phyloP scores from a whole-genome alignment of 2,888 invertebrate species.

The Eretmocerus hayati region DNA sequence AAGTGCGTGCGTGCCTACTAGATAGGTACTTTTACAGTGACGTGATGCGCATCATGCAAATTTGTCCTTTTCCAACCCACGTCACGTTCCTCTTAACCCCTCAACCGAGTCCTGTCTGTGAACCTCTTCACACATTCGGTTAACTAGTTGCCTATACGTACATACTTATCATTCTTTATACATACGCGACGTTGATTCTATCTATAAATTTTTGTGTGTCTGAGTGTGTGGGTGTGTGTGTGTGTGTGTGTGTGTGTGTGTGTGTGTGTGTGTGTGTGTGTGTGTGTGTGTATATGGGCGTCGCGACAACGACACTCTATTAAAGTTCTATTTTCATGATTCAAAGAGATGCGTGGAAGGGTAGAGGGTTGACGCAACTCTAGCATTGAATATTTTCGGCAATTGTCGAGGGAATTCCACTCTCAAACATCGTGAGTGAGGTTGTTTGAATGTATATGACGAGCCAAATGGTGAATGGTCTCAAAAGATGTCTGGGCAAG shows the following conservation, averaged over 20 bases:
- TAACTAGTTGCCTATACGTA: conserved; percentile 23
- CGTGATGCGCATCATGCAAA: conserved; percentile 20
- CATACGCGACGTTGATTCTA: background rate
- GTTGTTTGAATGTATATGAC: no score
- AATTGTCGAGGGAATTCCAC: no score
- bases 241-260: no score
- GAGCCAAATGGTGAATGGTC: no score
- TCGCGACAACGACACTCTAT: conserved; percentile 6
- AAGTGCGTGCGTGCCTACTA: background rate
- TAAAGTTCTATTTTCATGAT: conserved; percentile 14
- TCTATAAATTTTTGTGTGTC: background rate
- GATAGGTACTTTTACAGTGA: no score
- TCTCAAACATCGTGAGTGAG: no score
- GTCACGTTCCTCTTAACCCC: conserved; percentile 19
- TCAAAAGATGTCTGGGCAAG: no score
- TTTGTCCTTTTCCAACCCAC: conserved; percentile 18
- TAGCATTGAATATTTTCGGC: no score
- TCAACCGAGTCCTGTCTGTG: conserved; percentile 9
- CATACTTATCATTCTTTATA: conserved; percentile 7
- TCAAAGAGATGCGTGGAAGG: conserved; percentile 2
- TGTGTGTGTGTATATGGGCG: no score
- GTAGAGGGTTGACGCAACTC: no score
- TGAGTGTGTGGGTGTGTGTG: no score
- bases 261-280: no score
- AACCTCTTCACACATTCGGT: conserved; percentile 23